Base-by-base conservation (phyloP, 2,797 vertebrate genomes). In the Melanogrammus aeglefinus region DNA sequence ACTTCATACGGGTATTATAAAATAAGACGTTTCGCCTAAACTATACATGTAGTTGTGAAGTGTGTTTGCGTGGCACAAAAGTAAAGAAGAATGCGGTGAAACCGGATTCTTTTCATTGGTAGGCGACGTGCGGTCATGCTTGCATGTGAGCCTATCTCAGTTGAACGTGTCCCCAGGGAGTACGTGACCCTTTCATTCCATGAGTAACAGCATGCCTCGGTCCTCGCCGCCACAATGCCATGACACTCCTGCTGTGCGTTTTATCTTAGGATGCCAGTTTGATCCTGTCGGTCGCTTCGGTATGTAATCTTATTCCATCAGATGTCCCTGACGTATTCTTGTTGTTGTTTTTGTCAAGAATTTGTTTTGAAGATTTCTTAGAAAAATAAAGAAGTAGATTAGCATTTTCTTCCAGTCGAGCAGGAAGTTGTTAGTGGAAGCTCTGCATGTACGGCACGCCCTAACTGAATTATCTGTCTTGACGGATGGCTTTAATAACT, bases 101-200 rank as follows among this genome's bases (percentile, higher is more conserved):
- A 88, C 88, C 79, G 76, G 87, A 84, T 79, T 72, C 77, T 73
- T 83, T 76, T 83, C 75, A 73, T 77, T 33, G 33, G 24, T 76
- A 1, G 44, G 77, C 35, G 31, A 33, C 31, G 9, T 77, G 77
- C 75, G 75, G 36, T 80, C 80, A 73, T 77, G 66, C 31, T 24
- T 74, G 16, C 71, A 77, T 79, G 39, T 12, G 36, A 70, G 71
- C 36, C 24, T 38, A 38, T 71, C 16, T 76, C 2, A 24, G 29
- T 18, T 76, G 24, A 74, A 76, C 69, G 14, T 84, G 18, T 71
- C n/a, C 36, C 29, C 78, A 18, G 33, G 7, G 13, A 35, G n/a
- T 72, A 29, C 76, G 24, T 33, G 70, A 69, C 75, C 1, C 57
- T 74, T 83, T 80, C 78, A 72, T 90, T 81, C 89, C 77, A 87